phyloP scores from a whole-genome alignment of 2,888 invertebrate genomes.

The Tipula vernalis region DNA sequence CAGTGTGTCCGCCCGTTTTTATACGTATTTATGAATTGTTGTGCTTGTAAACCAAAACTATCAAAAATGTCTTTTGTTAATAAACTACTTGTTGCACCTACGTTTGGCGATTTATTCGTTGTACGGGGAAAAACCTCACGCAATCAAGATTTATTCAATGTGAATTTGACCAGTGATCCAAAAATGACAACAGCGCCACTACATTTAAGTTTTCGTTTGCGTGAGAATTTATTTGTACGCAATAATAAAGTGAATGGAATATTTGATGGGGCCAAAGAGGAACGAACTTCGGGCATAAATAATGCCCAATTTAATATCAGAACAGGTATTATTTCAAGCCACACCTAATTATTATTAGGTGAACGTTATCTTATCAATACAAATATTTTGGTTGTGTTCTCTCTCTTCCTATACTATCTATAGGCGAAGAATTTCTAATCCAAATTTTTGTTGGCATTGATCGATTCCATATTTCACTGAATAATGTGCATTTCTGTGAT shows the following conservation, averaged over 20 bases:
- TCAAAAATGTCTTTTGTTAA: background rate
- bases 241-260: background rate
- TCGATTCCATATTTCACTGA: background rate
- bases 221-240: slow-evolving; percentile 1
- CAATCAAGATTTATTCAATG: background rate
- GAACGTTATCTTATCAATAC: background rate
- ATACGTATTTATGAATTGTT: background rate
- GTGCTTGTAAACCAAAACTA: background rate
- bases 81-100: background rate
- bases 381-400: background rate
- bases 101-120: background rate
- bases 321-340: background rate
- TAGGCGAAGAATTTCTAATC: background rate
- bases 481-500: background rate
- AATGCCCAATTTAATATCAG: background rate
- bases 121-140: background rate
- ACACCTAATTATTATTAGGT: background rate
- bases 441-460: background rate
- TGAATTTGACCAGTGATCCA: background rate
- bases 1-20: background rate
- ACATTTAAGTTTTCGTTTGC: slow-evolving; percentile 5
- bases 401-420: background rate
- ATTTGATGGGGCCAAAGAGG: background rate
- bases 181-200: background rate
- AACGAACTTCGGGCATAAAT: background rate